Evolutionary conservation across 2,888 invertebrate species (phyloP).

Genomic region (Pecten maximus): DNA sequence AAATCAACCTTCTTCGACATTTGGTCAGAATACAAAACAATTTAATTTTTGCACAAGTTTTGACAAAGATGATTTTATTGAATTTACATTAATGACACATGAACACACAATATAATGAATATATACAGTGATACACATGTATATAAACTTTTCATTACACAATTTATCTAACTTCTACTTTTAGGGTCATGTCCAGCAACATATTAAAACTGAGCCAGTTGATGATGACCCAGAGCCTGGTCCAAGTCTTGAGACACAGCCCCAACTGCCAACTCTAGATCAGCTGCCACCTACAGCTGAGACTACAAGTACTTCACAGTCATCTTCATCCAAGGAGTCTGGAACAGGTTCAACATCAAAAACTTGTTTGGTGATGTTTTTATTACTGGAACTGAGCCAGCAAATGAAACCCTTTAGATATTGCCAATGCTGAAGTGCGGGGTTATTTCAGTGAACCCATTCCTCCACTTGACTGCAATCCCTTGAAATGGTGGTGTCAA

Average conservation of each 20-base stretch:
- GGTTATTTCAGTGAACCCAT: not conserved
- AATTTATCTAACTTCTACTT: slow-evolving; percentile 18
- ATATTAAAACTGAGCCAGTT: slow-evolving; percentile 39
- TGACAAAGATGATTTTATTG: no score
- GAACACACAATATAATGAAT: no score
- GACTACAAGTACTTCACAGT: no score
- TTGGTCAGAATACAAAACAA: no score
- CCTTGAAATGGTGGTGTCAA: not conserved
- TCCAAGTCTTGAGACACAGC: not conserved
- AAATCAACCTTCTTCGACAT: no score
- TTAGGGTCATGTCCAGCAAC: slow-evolving; percentile 1
- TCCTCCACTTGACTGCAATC: not conserved
- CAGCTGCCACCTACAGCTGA: slow-evolving; percentile 49
- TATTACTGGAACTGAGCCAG: not conserved
- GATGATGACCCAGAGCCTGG: not conserved
- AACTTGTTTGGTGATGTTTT: slow-evolving; percentile 45
- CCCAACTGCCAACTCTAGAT: slow-evolving; percentile 40
- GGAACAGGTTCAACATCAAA: not conserved
- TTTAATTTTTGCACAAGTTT: no score
- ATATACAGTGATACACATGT: no score
- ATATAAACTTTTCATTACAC: no score
- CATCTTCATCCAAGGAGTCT: slow-evolving; percentile 37
- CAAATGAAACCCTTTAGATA: not conserved
- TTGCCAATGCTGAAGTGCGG: not conserved
- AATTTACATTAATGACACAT: no score